Conservation (phyloP, 2,113 vertebrate genomes). For the Oenanthe oenanthe region DNA sequence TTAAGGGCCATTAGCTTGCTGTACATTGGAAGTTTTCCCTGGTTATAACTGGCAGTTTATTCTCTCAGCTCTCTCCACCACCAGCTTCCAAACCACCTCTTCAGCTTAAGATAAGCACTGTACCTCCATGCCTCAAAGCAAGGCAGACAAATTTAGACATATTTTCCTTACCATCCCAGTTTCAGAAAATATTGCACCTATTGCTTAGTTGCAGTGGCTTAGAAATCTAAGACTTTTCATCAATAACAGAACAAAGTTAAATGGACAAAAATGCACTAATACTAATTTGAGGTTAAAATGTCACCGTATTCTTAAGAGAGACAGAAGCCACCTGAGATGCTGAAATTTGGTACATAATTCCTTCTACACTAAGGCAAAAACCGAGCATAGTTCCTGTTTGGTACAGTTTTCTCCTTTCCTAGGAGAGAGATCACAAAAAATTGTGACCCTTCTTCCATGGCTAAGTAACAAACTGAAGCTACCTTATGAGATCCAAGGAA, state of each 20-base stretch:
- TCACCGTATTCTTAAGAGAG: background rate
- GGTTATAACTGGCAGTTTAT: background rate
- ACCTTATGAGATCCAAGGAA: background rate
- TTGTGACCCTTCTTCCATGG: background rate
- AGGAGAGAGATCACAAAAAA: background rate
- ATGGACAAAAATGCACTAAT: background rate
- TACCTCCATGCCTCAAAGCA: background rate
- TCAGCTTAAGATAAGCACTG: background rate
- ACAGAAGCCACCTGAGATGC: background rate
- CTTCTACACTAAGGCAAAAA: background rate
- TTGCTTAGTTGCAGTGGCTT: background rate
- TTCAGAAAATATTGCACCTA: background rate
- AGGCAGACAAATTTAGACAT: background rate
- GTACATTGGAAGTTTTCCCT: background rate
- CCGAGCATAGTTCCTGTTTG: background rate
- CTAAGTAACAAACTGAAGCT: background rate
- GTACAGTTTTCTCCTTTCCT: background rate
- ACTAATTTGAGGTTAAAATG: background rate
- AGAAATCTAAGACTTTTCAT: background rate
- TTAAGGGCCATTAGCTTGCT: background rate
- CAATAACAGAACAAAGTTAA: background rate
- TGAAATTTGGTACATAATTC: background rate
- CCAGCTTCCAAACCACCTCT: background rate
- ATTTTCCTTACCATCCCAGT: background rate
- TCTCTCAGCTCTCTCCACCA: background rate